Evolutionary conservation across 2,113 vertebrate genomes (phyloP), one percentile per base, ranked within the genome.

Genomic region (Trinectes maculatus): DNA sequence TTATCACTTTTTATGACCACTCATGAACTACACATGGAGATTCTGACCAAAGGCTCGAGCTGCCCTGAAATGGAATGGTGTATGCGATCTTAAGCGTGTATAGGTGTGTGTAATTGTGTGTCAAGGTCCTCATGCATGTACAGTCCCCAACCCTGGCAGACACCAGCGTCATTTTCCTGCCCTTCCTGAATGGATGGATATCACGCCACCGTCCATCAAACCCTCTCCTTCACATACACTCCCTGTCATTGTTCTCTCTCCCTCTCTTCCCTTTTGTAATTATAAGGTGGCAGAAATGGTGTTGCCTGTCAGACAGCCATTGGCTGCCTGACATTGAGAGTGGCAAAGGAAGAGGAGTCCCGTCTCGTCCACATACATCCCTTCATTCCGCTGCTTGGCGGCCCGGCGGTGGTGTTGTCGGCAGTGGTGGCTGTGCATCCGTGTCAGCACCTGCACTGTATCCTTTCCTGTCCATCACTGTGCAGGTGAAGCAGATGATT

Each of bases 401-500:
- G 72, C 67, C 84, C 59, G 72, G 74, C 67, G 42, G 59, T 69
- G 53, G 80, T 77, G 78, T 85, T 85, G 87, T 78, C 76, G 71
- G 60, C 61, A 61, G 58, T 85, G 94, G 94, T 93, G 90, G 76
- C 87, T 93, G 92, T 92, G 86, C 92, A 91, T 94, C 89, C 67
- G 93, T 95, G 95, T 95, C 94, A 96, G 93, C 74, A 89, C 93
- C 93, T 94, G 93, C 90, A 93, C 71, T 90, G 93, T 96, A 97
- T 96, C 95, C 96, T 97, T 98, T 93, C 94, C 94, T 95, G 95
- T 94, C 96, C 87, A 91, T 98, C 96, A 98, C 92, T 94, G 91
- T 93, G 94, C 95, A 98, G 96, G 96, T 98, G 96, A 98, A 97
- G 96, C 96, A 98, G 94, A 97, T 98, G 96, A 99, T 97, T 98